Evolutionary conservation across 2,113 vertebrate species (phyloP).

Genomic region (Casuarius casuarius): DNA sequence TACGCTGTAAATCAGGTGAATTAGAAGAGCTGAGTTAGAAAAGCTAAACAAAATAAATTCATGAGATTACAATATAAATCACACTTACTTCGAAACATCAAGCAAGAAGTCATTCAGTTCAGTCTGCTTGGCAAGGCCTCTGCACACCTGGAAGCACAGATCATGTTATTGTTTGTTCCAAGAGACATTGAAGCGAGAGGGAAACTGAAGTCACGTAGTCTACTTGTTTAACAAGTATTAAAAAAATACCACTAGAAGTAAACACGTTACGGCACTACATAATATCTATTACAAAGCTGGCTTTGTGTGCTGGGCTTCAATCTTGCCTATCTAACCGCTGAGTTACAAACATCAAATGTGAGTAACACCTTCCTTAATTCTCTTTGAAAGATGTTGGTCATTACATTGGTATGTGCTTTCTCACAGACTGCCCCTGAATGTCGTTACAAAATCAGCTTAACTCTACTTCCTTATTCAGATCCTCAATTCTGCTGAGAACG

Average conservation of each 20-base stretch:
- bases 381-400: not conserved
- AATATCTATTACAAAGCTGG: not conserved
- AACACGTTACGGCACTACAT: not conserved
- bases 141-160: constrained; percentile 85
- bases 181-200: not conserved
- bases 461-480: not conserved
- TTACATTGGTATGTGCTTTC: not conserved
- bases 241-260: not conserved
- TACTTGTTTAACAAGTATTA: not conserved
- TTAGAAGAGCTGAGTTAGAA: not conserved
- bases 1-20: not conserved
- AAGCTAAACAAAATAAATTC: not conserved
- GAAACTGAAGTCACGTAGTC: not conserved
- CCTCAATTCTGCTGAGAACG: not conserved
- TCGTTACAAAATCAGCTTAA: not conserved
- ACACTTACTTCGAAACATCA: constrained; percentile 97
- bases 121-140: constrained; percentile 97
- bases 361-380: not conserved
- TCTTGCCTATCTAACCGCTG: not conserved
- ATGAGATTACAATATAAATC: not conserved
- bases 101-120: constrained; percentile 98
- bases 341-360: not conserved
- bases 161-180: not conserved
- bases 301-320: not conserved
- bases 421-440: not conserved